Evolutionary conservation across 2,888 invertebrate species (phyloP).

Genomic region (Leucophora obtusa): DNA sequence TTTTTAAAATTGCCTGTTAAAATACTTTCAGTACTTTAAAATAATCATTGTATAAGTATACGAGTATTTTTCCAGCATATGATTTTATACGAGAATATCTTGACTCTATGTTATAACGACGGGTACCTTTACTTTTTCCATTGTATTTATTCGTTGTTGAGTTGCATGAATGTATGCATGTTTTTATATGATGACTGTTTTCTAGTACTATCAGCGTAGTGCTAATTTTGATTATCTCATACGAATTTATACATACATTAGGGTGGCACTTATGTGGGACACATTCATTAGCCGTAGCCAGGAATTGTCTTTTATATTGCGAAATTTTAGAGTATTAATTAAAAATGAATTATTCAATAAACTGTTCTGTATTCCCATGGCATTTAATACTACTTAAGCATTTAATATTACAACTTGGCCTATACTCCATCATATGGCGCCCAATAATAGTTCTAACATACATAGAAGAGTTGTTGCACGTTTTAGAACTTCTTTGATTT

Average conservation of each 20-base stretch:
- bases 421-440: too few species aligned
- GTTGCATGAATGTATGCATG: slow-evolving; percentile 9
- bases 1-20: background rate
- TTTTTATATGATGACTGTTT: background rate
- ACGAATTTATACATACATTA: slow-evolving; percentile 1
- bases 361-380: too few species aligned
- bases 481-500: too few species aligned
- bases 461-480: too few species aligned
- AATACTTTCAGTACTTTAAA: background rate
- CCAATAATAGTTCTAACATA: too few species aligned
- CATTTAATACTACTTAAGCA: too few species aligned
- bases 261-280: background rate
- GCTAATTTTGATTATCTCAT: slow-evolving; percentile 61
- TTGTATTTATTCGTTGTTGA: slow-evolving; percentile 15
- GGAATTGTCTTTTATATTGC: too few species aligned
- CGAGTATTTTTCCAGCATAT: slow-evolving; percentile 18
- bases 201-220: slow-evolving; percentile 48
- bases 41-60: background rate
- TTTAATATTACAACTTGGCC: too few species aligned
- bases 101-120: slow-evolving; percentile 3
- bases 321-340: too few species aligned
- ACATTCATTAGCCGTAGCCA: too few species aligned
- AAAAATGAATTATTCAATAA: too few species aligned
- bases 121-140: slow-evolving; percentile 22
- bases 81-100: slow-evolving; percentile 16